These are phyloP conservation scores for Plebejus anna DNA, from an alignment of 2,888 invertebrate species.

Conservation along the genomic window DNA sequence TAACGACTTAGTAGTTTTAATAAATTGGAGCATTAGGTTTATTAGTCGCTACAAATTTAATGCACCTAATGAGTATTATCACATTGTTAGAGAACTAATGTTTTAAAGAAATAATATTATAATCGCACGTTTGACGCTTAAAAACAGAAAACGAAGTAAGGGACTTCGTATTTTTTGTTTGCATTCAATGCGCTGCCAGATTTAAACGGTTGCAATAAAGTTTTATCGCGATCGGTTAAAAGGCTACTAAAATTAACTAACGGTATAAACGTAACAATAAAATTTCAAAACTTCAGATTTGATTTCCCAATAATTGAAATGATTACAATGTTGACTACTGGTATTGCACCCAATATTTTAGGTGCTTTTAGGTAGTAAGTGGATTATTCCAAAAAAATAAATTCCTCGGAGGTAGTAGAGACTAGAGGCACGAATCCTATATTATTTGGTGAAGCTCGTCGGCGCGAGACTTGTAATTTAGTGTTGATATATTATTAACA, in stretches of 20 bases:
- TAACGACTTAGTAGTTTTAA: conserved; percentile 14
- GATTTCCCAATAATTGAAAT: conserved; percentile 3
- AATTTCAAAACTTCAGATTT: conserved; percentile 17
- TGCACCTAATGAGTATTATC: not conserved
- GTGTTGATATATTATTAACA: conserved; percentile 63
- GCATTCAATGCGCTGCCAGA: conserved; percentile 7
- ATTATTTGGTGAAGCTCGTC: conserved; percentile 33
- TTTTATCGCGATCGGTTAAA: conserved; percentile 13
- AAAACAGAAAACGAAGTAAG: not conserved
- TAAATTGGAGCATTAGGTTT: conserved; percentile 7
- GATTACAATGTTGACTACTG: conserved; percentile 1
- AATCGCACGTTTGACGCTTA: not conserved
- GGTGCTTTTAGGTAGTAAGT: not conserved
- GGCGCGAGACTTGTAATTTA: conserved; percentile 61
- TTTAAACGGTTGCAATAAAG: conserved; percentile 17
- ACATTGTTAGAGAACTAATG: not conserved
- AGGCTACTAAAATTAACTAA: conserved; percentile 14
- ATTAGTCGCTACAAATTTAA: not conserved
- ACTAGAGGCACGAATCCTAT: not conserved
- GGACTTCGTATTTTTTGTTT: not conserved
- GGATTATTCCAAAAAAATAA: not conserved
- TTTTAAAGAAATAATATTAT: not conserved
- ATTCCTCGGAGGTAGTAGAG: too few species aligned
- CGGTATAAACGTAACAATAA: conserved; percentile 14
- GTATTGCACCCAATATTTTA: not conserved